These are phyloP conservation scores for Bombus polaris DNA, from an alignment of 1,140 invertebrate genomes.

Conservation along the genomic window DNA sequence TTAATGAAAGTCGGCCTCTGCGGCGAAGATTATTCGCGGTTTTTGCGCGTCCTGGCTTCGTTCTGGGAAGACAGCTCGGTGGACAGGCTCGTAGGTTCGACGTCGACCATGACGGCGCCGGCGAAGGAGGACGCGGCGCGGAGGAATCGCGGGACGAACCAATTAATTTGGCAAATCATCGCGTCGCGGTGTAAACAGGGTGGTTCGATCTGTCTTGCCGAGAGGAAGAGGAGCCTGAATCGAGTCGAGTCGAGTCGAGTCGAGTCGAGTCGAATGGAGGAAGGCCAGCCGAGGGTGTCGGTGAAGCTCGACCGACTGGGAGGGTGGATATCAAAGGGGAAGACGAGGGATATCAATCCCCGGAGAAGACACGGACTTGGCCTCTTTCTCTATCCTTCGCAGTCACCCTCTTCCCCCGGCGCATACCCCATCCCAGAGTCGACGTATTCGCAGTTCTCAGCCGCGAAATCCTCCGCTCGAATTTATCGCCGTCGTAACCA, in stretches of 20 bases:
- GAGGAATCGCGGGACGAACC: conserved; percentile 49
- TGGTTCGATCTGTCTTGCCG: conserved; percentile 73
- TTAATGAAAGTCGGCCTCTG: conserved; percentile 64
- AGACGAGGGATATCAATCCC: conserved; percentile 81
- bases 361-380: conserved; percentile 54
- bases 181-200: conserved; percentile 72
- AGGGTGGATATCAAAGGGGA: conserved; percentile 79
- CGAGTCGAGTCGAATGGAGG: conserved; percentile 1
- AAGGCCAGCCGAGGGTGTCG: conserved; percentile 24
- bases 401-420: not conserved
- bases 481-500: conserved; percentile 81
- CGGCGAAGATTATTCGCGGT: conserved; percentile 69
- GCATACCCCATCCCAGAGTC: conserved; percentile 5
- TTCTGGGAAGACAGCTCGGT: not conserved
- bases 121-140: not conserved
- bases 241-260: not conserved
- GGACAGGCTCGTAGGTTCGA: not conserved
- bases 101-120: not conserved
- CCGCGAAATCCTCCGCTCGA: conserved; percentile 79
- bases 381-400: not conserved
- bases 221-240: conserved; percentile 44
- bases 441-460: conserved; percentile 78
- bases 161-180: conserved; percentile 77
- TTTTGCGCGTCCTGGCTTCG: conserved; percentile 55
- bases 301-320: conserved; percentile 16